Conservation (phyloP, 2,797 vertebrate species). For the Diplodus puntazzo region DNA sequence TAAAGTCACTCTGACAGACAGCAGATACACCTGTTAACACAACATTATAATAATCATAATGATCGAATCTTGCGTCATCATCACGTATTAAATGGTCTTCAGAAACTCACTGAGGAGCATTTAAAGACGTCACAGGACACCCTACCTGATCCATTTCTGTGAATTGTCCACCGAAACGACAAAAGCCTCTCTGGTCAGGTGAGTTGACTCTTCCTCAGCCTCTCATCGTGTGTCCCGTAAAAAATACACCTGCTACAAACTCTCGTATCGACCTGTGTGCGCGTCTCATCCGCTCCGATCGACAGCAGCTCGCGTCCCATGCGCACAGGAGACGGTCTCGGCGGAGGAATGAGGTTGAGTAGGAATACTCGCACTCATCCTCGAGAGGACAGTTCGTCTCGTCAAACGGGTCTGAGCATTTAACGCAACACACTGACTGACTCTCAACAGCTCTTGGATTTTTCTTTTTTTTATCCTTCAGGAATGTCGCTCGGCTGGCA, state of each 20-base stretch:
- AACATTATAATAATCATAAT: neutral
- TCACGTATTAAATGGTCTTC: neutral
- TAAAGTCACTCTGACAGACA: neutral
- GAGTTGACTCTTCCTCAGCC: slow-evolving; percentile 42
- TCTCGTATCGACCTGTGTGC: neutral
- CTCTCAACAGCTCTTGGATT: slow-evolving; percentile 38
- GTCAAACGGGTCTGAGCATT: slow-evolving; percentile 79
- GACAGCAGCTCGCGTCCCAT: slow-evolving; percentile 24
- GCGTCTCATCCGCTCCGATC: neutral
- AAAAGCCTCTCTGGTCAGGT: neutral
- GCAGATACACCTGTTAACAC: neutral
- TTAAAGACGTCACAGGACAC: neutral
- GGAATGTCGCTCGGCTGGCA: slow-evolving; percentile 83
- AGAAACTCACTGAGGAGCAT: neutral
- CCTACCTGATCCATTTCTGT: slow-evolving; percentile 79
- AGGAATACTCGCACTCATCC: slow-evolving; percentile 56
- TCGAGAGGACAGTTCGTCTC: slow-evolving; percentile 65
- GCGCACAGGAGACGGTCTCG: slow-evolving; percentile 53
- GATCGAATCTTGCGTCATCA: neutral
- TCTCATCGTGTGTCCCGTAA: slow-evolving; percentile 53
- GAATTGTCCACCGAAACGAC: slow-evolving; percentile 33
- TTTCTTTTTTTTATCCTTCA: slow-evolving; percentile 53
- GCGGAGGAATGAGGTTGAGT: slow-evolving; percentile 67
- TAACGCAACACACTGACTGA: slow-evolving; percentile 25
- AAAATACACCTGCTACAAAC: neutral